phyloP scores from a whole-genome alignment of 2,888 invertebrate species.

The Priocnemis perturbator region DNA sequence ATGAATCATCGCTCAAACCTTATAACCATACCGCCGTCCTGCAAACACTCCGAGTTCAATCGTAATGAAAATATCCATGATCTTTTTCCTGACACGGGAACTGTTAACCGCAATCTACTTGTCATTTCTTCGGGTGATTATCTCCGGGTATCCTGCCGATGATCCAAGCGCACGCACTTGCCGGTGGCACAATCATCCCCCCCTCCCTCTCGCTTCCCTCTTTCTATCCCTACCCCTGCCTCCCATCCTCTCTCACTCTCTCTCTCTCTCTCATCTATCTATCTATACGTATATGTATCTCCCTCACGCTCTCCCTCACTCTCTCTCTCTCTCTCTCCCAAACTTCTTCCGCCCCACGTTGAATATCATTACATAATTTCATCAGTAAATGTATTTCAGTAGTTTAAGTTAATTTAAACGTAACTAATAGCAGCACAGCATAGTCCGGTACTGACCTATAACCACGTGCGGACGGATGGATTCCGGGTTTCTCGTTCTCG shows the following conservation, averaged over 20 bases:
- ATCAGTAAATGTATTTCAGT: constrained; percentile 36
- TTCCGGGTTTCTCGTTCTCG: constrained; percentile 57
- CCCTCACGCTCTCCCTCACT: constrained; percentile 16
- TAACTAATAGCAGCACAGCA: constrained; percentile 73
- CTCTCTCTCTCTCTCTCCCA: constrained; percentile 13
- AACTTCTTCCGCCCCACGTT: background rate
- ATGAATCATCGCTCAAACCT: too few relatives aligned
- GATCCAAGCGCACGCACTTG: constrained; percentile 47
- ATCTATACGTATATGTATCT: constrained; percentile 1
- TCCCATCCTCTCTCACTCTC: constrained; percentile 15
- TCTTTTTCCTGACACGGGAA: too few relatives aligned
- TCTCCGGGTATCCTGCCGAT: constrained; percentile 44
- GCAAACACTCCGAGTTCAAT: too few relatives aligned
- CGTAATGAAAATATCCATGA: too few relatives aligned
- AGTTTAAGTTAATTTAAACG: constrained; percentile 59
- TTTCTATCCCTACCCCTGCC: constrained; percentile 24
- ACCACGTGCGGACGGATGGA: constrained; percentile 74
- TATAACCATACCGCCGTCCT: too few relatives aligned
- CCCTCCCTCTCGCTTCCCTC: constrained; percentile 20
- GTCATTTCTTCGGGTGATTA: too few relatives aligned
- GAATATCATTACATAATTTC: constrained; percentile 23
- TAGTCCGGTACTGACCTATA: constrained; percentile 76
- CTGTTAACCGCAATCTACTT: too few relatives aligned
- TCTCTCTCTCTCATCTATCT: constrained; percentile 14
- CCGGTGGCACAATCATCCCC: constrained; percentile 17